Evolutionary conservation across 2,888 invertebrate genomes (phyloP).

Genomic region (Xylota segnis): DNA sequence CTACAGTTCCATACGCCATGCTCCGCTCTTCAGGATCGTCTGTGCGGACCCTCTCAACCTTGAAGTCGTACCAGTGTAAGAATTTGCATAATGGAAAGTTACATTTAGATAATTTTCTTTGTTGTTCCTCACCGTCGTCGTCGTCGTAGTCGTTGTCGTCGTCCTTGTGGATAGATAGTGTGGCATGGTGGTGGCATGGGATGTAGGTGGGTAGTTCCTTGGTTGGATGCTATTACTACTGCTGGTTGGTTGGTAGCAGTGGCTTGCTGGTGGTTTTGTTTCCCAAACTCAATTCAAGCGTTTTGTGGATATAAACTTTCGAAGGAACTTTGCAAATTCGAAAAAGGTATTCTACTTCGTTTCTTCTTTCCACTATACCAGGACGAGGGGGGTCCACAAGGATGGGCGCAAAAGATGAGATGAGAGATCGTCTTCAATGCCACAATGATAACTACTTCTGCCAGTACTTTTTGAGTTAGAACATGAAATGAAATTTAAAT

Average conservation of each 20-base stretch:
- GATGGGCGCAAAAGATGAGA: slow-evolving; percentile 42
- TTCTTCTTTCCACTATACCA: slow-evolving; percentile 16
- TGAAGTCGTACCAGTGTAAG: slow-evolving; percentile 68
- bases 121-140: slow-evolving; percentile 63
- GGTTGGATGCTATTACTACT: slow-evolving; percentile 73
- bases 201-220: slow-evolving; percentile 40
- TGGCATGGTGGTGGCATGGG: neutral
- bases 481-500: slow-evolving; percentile 75
- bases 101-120: slow-evolving; percentile 77
- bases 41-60: slow-evolving; percentile 67
- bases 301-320: slow-evolving; percentile 76
- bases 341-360: slow-evolving; percentile 70
- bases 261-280: slow-evolving; percentile 71
- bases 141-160: slow-evolving; percentile 7
- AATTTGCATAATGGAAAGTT: slow-evolving; percentile 77
- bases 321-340: slow-evolving; percentile 70
- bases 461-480: slow-evolving; percentile 69
- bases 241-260: slow-evolving; percentile 57
- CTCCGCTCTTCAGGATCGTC: slow-evolving; percentile 1
- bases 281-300: slow-evolving; percentile 74
- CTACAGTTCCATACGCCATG: neutral
- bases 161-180: slow-evolving; percentile 8
- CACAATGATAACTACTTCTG: slow-evolving; percentile 73
- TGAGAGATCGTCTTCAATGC: slow-evolving; percentile 74
- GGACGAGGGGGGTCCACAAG: neutral